Evolutionary conservation across 2,113 vertebrate genomes (phyloP).

Genomic region (Zeus faber): DNA sequence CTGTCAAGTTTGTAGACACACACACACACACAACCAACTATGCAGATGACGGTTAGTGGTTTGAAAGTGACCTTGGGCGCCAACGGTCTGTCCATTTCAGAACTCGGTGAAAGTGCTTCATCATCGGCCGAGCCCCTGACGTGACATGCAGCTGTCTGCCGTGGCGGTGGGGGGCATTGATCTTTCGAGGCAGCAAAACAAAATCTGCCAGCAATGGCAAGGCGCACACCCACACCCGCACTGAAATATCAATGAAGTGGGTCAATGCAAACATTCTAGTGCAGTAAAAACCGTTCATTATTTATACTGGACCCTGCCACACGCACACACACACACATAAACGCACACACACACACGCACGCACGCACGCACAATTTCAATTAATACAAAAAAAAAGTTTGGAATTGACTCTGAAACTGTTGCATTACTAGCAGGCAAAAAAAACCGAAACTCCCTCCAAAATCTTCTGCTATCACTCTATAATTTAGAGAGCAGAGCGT

Average conservation of each 20-base stretch:
- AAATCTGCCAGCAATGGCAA: conserved; percentile 49
- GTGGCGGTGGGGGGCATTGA: too few relatives aligned
- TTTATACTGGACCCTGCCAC: neutral
- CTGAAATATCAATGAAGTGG: conserved; percentile 40
- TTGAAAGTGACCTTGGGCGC: conserved; percentile 59
- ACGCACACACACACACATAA: too few relatives aligned
- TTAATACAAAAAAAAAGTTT: too few relatives aligned
- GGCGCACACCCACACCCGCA: conserved; percentile 20
- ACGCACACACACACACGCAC: too few relatives aligned
- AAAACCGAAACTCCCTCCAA: too few relatives aligned
- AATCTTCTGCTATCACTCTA: too few relatives aligned
- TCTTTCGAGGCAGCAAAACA: conserved; percentile 52
- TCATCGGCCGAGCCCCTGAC: too few relatives aligned
- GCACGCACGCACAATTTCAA: too few relatives aligned
- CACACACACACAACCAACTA: conserved; percentile 6
- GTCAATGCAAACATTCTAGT: conserved; percentile 17
- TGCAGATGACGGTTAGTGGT: conserved; percentile 35
- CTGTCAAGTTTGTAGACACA: neutral
- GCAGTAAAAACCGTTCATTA: neutral
- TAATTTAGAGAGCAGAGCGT: too few relatives aligned
- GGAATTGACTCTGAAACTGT: too few relatives aligned
- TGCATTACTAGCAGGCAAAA: too few relatives aligned
- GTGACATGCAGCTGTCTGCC: too few relatives aligned
- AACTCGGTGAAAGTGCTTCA: conserved; percentile 53
- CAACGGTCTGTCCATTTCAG: conserved; percentile 45